Evolutionary conservation across 2,113 vertebrate species (phyloP).

Genomic region (Macroglossus sobrinus): DNA sequence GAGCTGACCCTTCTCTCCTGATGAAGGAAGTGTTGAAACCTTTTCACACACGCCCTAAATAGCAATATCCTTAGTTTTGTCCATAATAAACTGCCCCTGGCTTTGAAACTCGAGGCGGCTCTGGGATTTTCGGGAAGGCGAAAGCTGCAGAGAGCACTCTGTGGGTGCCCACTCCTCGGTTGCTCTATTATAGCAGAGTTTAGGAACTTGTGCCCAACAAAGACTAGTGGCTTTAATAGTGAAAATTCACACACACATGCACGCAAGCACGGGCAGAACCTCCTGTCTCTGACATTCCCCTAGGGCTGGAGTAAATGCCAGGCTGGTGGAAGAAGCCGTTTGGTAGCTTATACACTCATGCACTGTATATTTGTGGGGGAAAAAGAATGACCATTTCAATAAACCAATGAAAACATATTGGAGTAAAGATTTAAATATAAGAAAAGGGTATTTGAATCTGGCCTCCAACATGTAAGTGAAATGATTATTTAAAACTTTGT

Average conservation of each 20-base stretch:
- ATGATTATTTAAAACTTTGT: constrained; percentile 29
- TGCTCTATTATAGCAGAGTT: not conserved
- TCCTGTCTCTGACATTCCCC: not conserved
- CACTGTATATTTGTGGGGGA: not conserved
- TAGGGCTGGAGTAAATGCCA: not conserved
- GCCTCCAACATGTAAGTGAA: not conserved
- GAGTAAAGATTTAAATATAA: not conserved
- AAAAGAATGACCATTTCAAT: not conserved
- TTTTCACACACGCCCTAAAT: not conserved
- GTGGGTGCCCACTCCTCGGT: not conserved
- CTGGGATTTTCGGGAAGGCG: not conserved
- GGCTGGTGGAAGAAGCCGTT: constrained; percentile 54
- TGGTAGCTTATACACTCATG: not conserved
- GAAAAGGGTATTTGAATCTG: not conserved
- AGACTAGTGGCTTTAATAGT: not conserved
- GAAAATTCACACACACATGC: not conserved
- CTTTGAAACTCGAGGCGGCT: not conserved
- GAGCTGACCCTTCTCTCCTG: not conserved
- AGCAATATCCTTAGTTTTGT: constrained; percentile 21
- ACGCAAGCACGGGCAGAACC: not conserved
- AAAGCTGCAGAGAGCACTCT: not conserved
- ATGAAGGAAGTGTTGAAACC: not conserved
- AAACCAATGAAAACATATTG: constrained; percentile 18
- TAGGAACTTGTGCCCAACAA: not conserved
- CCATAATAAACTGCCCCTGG: not conserved